Base-by-base conservation (phyloP, 2,797 vertebrate genomes). In the Acridotheres tristis region DNA sequence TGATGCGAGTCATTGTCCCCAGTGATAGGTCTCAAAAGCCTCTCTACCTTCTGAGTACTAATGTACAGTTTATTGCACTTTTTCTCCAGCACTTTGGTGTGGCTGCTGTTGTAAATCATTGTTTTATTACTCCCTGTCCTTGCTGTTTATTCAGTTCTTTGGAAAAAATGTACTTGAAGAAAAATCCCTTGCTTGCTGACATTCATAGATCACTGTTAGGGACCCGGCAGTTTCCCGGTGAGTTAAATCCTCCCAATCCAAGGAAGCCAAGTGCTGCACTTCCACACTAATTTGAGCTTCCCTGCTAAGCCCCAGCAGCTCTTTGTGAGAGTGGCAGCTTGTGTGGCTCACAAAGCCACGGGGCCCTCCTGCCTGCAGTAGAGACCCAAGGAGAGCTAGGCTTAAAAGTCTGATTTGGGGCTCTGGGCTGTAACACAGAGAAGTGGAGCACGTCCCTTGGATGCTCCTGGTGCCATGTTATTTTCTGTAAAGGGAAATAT, bases 221-320 rank as follows among this genome's bases (percentile, higher is more conserved):
- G 75, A 69, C 48, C 68, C 43, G 47, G n/a, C 81, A 36, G 8
- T 54, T 84, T 88, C 82, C 88, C 1, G 5, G 50, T 71, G 67
- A 72, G 72, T 45, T 89, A 66, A 62, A 42, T 63, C 86, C 51
- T 76, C 55, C 48, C 69, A 27, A 6, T 80, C 88, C 71, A 12
- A 65, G 93, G 84, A 91, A 91, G 59, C 48, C 29, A 43, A 85
- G 89, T 80, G 59, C 88, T 48, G 45, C 55, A 18, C 81, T 96
- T 92, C 78, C 53, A 73, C 71, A 75, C 83, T 93, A 47, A 89
- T 69, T 88, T 92, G 88, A 95, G 91, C 93, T 88, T 96, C 92
- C 79, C 82, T 4, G 76, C 92, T 95, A 96, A 94, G 96, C 75
- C 69, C 66, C 19, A 0, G 71, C 32, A 13, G 53, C 47, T 68